These are phyloP conservation scores for Sitobion miscanthi DNA, from an alignment of 1,140 invertebrate genomes.

Conservation along the genomic window DNA sequence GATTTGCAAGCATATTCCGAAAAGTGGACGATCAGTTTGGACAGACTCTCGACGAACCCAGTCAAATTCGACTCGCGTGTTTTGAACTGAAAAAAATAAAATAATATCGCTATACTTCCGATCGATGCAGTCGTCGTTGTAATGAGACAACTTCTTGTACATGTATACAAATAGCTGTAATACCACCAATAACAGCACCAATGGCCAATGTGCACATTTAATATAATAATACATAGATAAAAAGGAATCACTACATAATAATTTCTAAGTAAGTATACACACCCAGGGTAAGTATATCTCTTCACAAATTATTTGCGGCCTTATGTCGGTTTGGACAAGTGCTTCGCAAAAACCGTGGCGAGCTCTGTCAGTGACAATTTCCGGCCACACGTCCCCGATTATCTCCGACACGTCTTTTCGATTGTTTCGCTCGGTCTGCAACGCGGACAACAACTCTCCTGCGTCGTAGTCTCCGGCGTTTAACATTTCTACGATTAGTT, in stretches of 20 bases:
- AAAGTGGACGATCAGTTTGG: conserved; percentile 35
- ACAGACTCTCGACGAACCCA: conserved; percentile 16
- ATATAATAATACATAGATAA: neutral
- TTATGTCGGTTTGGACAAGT: neutral
- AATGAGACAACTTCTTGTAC: neutral
- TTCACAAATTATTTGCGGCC: neutral
- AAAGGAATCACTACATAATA: neutral
- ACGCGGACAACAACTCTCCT: neutral
- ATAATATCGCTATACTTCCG: neutral
- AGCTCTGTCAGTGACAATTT: conserved; percentile 6
- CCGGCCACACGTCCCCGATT: conserved; percentile 9
- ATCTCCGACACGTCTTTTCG: neutral
- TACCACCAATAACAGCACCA: neutral
- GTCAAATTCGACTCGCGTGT: conserved; percentile 14
- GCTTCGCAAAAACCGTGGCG: conserved; percentile 27
- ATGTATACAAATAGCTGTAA: too few relatives aligned
- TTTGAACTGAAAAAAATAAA: conserved; percentile 21
- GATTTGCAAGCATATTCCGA: conserved; percentile 40
- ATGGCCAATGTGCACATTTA: neutral
- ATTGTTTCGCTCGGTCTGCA: neutral
- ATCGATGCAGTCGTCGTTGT: neutral
- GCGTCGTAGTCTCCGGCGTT: neutral
- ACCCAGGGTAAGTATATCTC: conserved; percentile 27
- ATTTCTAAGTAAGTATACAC: neutral
- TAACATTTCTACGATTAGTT: conserved; percentile 16